These are phyloP conservation scores for Steatornis caripensis DNA, from an alignment of 2,113 vertebrate species.

Conservation along the genomic window DNA sequence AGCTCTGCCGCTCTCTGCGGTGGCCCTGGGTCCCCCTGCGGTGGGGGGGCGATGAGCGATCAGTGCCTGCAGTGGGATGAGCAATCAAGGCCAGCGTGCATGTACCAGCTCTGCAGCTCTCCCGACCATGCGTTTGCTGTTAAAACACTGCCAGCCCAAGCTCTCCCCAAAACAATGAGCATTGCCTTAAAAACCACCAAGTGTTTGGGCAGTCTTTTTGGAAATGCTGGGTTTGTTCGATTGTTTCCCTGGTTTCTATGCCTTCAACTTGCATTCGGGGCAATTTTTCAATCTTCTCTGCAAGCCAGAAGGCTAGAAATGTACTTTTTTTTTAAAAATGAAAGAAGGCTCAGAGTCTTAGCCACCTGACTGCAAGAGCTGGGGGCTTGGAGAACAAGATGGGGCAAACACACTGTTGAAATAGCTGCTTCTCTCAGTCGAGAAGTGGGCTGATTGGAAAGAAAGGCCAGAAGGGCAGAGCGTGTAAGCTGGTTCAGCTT, in stretches of 20 bases:
- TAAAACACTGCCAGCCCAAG: not conserved
- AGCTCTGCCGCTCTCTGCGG: not conserved
- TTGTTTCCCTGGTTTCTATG: not conserved
- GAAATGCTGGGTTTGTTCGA: not conserved
- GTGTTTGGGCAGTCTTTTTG: not conserved
- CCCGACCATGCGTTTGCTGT: not conserved
- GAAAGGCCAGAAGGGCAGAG: slow-evolving; percentile 34
- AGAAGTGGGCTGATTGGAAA: slow-evolving; percentile 1
- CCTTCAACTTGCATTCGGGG: not conserved
- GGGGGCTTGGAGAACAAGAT: not conserved
- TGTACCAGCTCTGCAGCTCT: not conserved
- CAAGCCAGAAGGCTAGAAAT: not conserved
- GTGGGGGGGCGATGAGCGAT: not conserved
- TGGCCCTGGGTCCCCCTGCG: too few relatives aligned
- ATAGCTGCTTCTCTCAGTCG: not conserved
- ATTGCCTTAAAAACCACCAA: not conserved
- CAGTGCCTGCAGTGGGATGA: not conserved
- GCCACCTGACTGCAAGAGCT: not conserved
- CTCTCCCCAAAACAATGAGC: not conserved
- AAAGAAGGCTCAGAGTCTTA: not conserved
- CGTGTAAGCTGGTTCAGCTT: not conserved
- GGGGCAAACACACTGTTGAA: not conserved
- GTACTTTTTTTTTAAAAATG: not conserved
- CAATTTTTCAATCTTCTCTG: not conserved
- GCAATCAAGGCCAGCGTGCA: fast-evolving